Base-by-base conservation (phyloP, 2,888 invertebrate genomes). In the Ctena decussata region DNA sequence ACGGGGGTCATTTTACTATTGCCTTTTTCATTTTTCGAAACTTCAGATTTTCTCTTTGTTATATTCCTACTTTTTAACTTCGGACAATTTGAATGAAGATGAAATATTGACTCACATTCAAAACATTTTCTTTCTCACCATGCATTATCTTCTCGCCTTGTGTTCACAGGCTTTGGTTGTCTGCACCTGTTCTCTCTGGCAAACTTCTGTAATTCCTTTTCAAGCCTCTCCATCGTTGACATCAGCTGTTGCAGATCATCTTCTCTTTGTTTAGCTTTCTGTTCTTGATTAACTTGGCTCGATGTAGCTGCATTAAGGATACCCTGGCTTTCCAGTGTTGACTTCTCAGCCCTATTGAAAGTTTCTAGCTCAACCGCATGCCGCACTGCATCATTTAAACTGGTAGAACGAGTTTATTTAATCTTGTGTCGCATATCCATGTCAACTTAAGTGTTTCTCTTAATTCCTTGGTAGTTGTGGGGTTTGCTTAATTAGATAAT, bases 401-500 rank as follows among this genome's bases (percentile, higher is more conserved):
- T n/a, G n/a, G n/a, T n/a, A n/a, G n/a, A n/a, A n/a, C n/a, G n/a
- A n/a, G 8, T 27, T n/a, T 65, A n/a, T 27, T 65, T 65, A 27
- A 65, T 65, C 30, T 27, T 37, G 3, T 24, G 21, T 3, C 65
- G 65, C 27, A 65, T 65, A 37, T 65, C 65, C 3, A 65, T 21
- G 30, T 27, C 27, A 11, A 65, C 27, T 15, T 24, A 21, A 83
- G 60, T 0, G 71, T 74, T 27, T 79, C 78, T 57, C 35, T 70
- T 0, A 79, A 49, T 32, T 83, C 79, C 12, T 41, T 18, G 44
- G 83, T 70, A n/a, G 74, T 71, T 21, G 57, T 73, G 2, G 79
- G 72, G 39, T 83, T 78, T 15, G 78, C 83, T 2, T 70, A 41
- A 39, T 74, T 70, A 11, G 83, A 73, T 24, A 83, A 41, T 35